These are phyloP conservation scores for Hirundichthys speculiger DNA, from an alignment of 2,113 vertebrate species.

Conservation along the genomic window DNA sequence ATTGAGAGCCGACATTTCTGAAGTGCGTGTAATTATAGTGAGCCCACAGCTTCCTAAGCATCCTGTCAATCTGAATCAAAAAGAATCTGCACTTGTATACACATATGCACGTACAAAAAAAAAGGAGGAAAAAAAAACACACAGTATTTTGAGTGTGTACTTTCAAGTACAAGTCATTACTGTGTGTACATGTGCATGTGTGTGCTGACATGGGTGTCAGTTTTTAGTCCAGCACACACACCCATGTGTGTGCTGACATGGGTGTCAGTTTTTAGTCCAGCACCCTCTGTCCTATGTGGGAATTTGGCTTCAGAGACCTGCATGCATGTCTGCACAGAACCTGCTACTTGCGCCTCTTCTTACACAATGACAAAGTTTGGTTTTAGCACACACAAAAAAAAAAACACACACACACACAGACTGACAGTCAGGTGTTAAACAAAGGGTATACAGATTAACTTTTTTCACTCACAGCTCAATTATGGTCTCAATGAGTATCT, in stretches of 20 bases:
- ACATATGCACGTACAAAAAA: slow-evolving; percentile 48
- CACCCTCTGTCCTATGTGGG: slow-evolving; percentile 43
- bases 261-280: slow-evolving; percentile 35
- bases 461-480: slow-evolving; percentile 70
- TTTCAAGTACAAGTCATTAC: slow-evolving; percentile 51
- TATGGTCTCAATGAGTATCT: slow-evolving; percentile 63
- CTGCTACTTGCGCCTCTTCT: slow-evolving; percentile 44
- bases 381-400: slow-evolving; percentile 38
- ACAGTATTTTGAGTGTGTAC: slow-evolving; percentile 52
- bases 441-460: slow-evolving; percentile 66
- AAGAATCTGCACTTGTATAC: slow-evolving; percentile 63
- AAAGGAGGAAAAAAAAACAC: slow-evolving; percentile 33
- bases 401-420: slow-evolving; percentile 32
- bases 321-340: slow-evolving; percentile 72
- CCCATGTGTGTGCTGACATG: slow-evolving; percentile 11
- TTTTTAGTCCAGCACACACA: slow-evolving; percentile 37
- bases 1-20: slow-evolving; percentile 76
- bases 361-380: slow-evolving; percentile 64
- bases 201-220: slow-evolving; percentile 13
- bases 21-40: slow-evolving; percentile 82
- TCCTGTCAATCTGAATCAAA: slow-evolving; percentile 82
- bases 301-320: slow-evolving; percentile 48
- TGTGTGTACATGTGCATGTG: slow-evolving; percentile 26
- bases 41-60: slow-evolving; percentile 79
- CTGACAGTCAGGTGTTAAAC: slow-evolving; percentile 66